Evolutionary conservation across 2,888 invertebrate genomes (phyloP).

Genomic region (Petrolisthes manimaculis): DNA sequence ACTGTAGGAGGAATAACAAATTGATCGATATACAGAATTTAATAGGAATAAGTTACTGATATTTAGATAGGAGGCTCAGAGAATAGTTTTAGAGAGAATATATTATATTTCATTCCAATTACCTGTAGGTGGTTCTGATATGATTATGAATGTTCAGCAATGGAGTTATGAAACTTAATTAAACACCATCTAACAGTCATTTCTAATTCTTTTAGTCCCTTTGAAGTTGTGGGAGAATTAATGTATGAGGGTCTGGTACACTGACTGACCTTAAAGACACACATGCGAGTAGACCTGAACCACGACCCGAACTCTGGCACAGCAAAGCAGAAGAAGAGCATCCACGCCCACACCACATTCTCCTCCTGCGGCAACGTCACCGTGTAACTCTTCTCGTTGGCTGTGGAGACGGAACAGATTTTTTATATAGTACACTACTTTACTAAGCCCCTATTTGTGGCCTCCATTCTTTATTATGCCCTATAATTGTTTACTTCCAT

Average conservation of each 20-base stretch:
- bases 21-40: not conserved
- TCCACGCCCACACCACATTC: slow-evolving; percentile 93
- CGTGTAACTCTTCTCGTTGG: slow-evolving; percentile 87
- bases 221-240: not conserved
- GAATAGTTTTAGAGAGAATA: too few relatives aligned
- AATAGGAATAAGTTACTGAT: too few relatives aligned
- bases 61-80: too few relatives aligned
- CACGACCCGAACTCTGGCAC: slow-evolving; percentile 90
- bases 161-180: not conserved
- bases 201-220: too few relatives aligned
- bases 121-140: too few relatives aligned
- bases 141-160: not conserved
- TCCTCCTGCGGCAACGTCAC: slow-evolving; percentile 86
- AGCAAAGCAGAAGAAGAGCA: slow-evolving; percentile 85
- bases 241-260: not conserved
- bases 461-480: too few relatives aligned
- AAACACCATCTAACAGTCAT: too few relatives aligned
- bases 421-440: not conserved
- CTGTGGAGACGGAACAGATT: slow-evolving; percentile 71
- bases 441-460: not conserved
- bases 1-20: slow-evolving; percentile 32
- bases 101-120: too few relatives aligned
- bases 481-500: too few relatives aligned
- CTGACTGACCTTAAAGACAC: slow-evolving; percentile 80
- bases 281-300: slow-evolving; percentile 86